Conservation (phyloP, 2,113 vertebrate species). For the Andinoacara biseriatus region DNA sequence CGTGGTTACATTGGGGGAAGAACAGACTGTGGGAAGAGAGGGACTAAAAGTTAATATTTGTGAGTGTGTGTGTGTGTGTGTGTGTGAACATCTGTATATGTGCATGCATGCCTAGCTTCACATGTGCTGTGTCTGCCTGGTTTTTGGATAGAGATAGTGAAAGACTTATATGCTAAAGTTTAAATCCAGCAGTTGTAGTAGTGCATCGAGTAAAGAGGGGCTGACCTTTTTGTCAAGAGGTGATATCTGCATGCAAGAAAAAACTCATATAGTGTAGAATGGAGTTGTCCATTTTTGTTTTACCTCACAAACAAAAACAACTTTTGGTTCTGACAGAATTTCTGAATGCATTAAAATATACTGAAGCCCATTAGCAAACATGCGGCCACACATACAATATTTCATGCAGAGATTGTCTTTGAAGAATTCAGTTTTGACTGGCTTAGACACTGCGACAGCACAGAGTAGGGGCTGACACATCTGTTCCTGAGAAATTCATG, state of each 20-base stretch:
- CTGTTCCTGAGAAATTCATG: conserved; percentile 65
- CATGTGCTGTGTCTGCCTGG: neutral
- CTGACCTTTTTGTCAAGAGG: conserved; percentile 2
- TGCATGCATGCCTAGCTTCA: neutral
- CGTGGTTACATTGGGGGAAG: conserved; percentile 6
- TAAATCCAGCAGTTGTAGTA: neutral
- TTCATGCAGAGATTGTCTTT: conserved; percentile 28
- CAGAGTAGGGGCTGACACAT: conserved; percentile 63
- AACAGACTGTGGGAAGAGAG: neutral
- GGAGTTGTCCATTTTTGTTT: conserved; percentile 1
- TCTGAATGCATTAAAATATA: conserved; percentile 1
- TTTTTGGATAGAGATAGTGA: neutral
- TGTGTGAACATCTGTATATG: conserved; percentile 14
- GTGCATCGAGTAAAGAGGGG: neutral
- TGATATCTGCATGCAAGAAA: neutral
- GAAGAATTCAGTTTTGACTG: conserved; percentile 31
- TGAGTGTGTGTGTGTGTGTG: neutral
- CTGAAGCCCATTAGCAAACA: neutral
- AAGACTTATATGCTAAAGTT: conserved; percentile 4
- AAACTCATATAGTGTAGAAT: neutral
- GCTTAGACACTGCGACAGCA: conserved; percentile 30
- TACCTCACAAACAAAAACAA: neutral
- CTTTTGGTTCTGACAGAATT: neutral
- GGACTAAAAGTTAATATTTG: conserved; percentile 9
- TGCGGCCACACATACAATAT: conserved; percentile 13